phyloP scores from a whole-genome alignment of 2,888 invertebrate genomes.

The Lapara coniferarum region DNA sequence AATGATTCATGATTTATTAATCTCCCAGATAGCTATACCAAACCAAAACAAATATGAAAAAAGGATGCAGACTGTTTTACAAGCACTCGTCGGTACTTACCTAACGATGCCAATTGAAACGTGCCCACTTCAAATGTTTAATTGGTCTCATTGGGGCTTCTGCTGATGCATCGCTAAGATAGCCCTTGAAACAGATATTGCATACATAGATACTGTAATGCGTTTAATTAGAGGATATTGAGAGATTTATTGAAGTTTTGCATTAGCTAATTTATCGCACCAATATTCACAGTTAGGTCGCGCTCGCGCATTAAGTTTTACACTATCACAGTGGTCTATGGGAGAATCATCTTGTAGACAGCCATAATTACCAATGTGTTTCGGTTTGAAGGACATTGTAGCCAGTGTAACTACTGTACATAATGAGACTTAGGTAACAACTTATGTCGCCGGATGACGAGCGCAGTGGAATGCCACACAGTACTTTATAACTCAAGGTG shows the following conservation, averaged over 20 bases:
- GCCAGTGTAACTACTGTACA: too few relatives aligned
- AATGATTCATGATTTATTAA: neutral
- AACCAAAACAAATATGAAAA: slow-evolving; percentile 9
- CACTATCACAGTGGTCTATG: too few relatives aligned
- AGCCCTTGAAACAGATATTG: slow-evolving; percentile 5
- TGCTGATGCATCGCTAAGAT: slow-evolving; percentile 24
- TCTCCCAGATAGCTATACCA: neutral
- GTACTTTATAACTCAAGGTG: too few relatives aligned
- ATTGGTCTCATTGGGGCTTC: slow-evolving; percentile 35
- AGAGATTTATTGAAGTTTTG: neutral
- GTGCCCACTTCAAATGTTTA: slow-evolving; percentile 31
- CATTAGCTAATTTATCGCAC: neutral
- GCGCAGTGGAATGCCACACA: too few relatives aligned
- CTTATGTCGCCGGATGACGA: too few relatives aligned
- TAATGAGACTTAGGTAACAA: too few relatives aligned
- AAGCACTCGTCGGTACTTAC: slow-evolving; percentile 2
- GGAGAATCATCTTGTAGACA: too few relatives aligned
- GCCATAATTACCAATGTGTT: too few relatives aligned
- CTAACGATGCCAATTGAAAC: slow-evolving; percentile 19
- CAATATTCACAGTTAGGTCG: too few relatives aligned
- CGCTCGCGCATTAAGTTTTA: too few relatives aligned
- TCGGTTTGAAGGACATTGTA: too few relatives aligned
- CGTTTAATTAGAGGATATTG: neutral
- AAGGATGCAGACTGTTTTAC: neutral
- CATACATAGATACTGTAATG: neutral